Conservation (phyloP, 2,888 invertebrate species). For the Noctua pronuba region DNA sequence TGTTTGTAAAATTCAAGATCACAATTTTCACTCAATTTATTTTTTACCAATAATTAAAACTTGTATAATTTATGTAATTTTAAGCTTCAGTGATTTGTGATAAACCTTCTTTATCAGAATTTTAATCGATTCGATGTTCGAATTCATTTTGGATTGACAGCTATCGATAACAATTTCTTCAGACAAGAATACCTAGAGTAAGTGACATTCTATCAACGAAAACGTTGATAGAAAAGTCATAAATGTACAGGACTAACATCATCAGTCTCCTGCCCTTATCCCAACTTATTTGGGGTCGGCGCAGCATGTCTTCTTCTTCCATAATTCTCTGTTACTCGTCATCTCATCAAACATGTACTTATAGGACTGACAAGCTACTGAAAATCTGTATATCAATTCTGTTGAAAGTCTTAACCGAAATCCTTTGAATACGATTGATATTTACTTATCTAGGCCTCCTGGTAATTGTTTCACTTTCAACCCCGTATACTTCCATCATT, state of each 20-base stretch:
- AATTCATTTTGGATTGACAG: neutral
- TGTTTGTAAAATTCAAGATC: neutral
- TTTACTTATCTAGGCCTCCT: no score
- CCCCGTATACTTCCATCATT: no score
- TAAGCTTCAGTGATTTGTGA: slow-evolving; percentile 8
- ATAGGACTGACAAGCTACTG: neutral
- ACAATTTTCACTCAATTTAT: neutral
- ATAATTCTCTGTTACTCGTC: no score
- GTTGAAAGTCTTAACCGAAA: no score
- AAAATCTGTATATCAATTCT: neutral
- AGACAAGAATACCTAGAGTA: neutral
- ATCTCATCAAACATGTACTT: no score
- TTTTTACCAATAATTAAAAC: neutral
- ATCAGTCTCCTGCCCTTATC: no score
- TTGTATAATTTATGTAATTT: neutral
- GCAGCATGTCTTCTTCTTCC: no score
- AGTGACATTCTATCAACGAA: neutral
- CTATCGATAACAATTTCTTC: no score
- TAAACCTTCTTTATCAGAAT: slow-evolving; percentile 1
- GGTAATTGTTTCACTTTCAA: no score
- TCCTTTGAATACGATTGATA: no score
- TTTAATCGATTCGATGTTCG: slow-evolving; percentile 17
- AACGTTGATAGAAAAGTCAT: neutral
- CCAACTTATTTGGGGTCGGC: no score
- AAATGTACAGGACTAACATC: neutral